Base-by-base conservation (phyloP, 2,888 invertebrate genomes). In the Globia sparganii region DNA sequence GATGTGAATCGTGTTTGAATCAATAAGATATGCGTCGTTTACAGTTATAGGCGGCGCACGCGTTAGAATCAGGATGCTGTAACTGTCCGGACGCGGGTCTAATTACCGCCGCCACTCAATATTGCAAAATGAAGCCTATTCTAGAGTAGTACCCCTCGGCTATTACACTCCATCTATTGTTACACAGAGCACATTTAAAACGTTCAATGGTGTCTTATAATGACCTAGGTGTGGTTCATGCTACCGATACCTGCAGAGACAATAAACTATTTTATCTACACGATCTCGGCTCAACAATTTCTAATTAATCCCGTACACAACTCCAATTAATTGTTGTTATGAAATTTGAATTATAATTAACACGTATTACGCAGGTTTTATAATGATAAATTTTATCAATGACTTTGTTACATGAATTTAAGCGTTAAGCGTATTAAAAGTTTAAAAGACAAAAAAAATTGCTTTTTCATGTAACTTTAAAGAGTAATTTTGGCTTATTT, bases 41-140 rank as follows among this genome's bases (percentile, higher is more conserved):
- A 43, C 78, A 75, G 74, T 77, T 78, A 75, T 77, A 77, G 71
- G 78, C 79, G 82, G 73, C 56, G 82, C 91, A 90, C 92, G 94
- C 93, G 94, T 95, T 95, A 93, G 94, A 94, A 95, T 96, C 95
- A 95, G 96, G 96, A 95, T 96, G 95, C 95, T 94, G 95, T 94
- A 95, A 95, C 91, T 89, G 93, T 91, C 93, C 94, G 95, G 95
- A 95, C 94, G 94, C 93, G 90, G 93, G 87, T 95, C 96, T 96
- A 96, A 96, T 96, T 96, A 95, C 94, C 92, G 89, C 92, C 93
- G 94, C 85, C 94, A 94, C 93, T 95, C 94, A 93, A 94, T 95
- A 94, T 96, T 96, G 95, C 96, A 94, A 96, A 95, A 96, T 93
- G 91, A 93, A 94, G 93, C 92, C 93, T 93, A 94, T 94, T 93